phyloP scores from a whole-genome alignment of 2,888 invertebrate species.

The Drosophila rubida region DNA sequence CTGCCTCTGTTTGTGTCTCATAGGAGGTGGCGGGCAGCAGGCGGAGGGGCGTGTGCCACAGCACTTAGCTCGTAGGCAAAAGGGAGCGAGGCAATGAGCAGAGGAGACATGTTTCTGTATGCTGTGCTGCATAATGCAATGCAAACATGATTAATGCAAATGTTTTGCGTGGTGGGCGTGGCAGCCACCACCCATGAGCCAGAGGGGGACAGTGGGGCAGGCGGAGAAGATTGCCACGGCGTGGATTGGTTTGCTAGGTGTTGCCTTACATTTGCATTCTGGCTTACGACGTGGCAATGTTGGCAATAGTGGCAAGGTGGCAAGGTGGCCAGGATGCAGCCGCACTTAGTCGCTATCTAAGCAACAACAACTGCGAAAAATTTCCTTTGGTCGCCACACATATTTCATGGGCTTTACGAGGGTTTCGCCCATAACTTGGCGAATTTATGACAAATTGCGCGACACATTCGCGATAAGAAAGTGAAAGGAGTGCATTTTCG shows the following conservation, averaged over 20 bases:
- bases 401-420: constrained; percentile 81
- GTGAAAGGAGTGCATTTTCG: constrained; percentile 57
- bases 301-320: no score
- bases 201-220: not conserved
- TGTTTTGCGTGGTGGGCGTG: constrained; percentile 75
- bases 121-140: constrained; percentile 76
- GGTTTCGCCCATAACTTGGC: constrained; percentile 73
- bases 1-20: constrained; percentile 21
- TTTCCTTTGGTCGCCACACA: constrained; percentile 41
- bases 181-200: constrained; percentile 16
- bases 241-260: constrained; percentile 57
- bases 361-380: constrained; percentile 25
- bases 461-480: constrained; percentile 70
- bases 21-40: constrained; percentile 14
- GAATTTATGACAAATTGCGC: constrained; percentile 82
- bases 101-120: constrained; percentile 38
- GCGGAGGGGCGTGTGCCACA: constrained; percentile 7
- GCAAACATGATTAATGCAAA: constrained; percentile 81
- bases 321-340: constrained; percentile 53
- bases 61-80: constrained; percentile 48
- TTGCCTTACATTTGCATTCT: constrained; percentile 76
- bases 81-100: not conserved
- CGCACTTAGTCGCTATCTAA: constrained; percentile 76
- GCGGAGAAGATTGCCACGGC: not conserved
- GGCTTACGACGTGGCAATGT: constrained; percentile 53